These are phyloP conservation scores for Drosophila prosaltans DNA, from an alignment of 1,140 invertebrate species.

Conservation along the genomic window DNA sequence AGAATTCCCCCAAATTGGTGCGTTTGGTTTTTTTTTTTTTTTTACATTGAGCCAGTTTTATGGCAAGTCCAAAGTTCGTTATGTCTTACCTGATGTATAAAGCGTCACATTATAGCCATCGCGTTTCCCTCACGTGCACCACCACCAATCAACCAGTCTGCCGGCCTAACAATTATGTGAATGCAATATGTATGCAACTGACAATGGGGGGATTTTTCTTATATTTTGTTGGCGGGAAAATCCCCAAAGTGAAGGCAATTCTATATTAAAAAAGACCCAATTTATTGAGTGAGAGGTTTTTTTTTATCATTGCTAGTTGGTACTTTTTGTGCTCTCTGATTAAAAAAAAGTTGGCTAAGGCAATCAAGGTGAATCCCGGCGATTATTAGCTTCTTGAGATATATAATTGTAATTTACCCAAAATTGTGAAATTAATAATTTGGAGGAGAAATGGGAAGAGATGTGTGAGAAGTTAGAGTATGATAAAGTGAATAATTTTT, in stretches of 20 bases:
- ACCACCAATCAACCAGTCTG: neutral
- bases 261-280: constrained; percentile 6
- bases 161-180: constrained; percentile 1
- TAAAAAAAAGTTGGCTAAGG: neutral
- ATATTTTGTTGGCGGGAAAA: constrained; percentile 6
- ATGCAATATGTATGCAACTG: constrained; percentile 13
- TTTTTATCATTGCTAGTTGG: constrained; percentile 1
- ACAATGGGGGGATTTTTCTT: constrained; percentile 7
- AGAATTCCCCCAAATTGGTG: constrained; percentile 60
- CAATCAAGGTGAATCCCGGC: neutral
- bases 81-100: constrained; percentile 31
- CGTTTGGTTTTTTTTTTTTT: neutral
- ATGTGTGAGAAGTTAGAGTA: no score
- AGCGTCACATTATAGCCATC: constrained; percentile 3
- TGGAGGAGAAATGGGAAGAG: no score
- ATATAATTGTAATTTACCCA: neutral
- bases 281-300: neutral
- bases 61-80: constrained; percentile 59
- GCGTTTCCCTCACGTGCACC: constrained; percentile 37
- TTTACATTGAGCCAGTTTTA: constrained; percentile 52
- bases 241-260: constrained; percentile 2
- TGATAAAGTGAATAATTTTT: no score
- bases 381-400: neutral
- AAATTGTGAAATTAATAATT: constrained; percentile 1
- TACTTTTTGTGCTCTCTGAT: constrained; percentile 10